Percentiles rank a stretch among this genome's conserved stretches.
phyloP scores from a whole-genome alignment of 2,888 invertebrate species.

The Nebria salina region DNA sequence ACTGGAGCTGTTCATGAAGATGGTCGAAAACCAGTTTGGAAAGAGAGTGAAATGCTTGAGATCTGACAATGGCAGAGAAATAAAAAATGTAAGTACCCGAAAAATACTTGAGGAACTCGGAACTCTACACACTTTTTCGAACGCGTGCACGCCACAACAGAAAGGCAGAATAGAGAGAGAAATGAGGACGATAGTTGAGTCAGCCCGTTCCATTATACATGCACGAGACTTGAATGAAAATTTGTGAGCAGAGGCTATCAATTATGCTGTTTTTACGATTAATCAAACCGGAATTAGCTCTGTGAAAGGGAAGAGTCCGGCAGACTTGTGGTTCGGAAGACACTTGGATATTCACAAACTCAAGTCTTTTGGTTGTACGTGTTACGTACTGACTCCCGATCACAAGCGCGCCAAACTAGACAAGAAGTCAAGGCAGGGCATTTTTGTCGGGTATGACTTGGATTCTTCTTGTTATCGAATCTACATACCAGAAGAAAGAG shows the following conservation, averaged over 20 bases:
- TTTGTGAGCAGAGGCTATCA: no score
- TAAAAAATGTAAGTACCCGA: conserved; percentile 49
- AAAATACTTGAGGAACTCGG: conserved; percentile 49
- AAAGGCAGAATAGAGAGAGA: conserved; percentile 54
- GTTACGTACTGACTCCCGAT: conserved; percentile 9
- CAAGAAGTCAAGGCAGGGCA: conserved; percentile 25
- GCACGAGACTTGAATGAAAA: no score
- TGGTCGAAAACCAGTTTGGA: conserved; percentile 52
- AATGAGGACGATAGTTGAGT: conserved; percentile 54
- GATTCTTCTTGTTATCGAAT: conserved; percentile 46
- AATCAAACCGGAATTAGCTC: conserved; percentile 48
- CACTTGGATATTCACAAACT: conserved; percentile 4
- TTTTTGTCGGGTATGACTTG: not conserved
- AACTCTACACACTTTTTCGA: conserved; percentile 50
- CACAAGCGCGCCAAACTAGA: conserved; percentile 23
- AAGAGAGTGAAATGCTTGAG: conserved; percentile 49
- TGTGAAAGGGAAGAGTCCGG: conserved; percentile 39
- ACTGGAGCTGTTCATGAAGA: conserved; percentile 49
- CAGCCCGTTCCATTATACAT: conserved; percentile 51
- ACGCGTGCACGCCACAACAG: conserved; percentile 49
- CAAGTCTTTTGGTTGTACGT: conserved; percentile 5
- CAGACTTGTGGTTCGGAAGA: conserved; percentile 42
- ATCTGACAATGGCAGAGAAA: conserved; percentile 52
- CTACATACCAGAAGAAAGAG: no score
- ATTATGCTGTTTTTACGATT: conserved; percentile 47